These are phyloP conservation scores for Okamejei kenojei DNA, from an alignment of 2,797 vertebrate species.

Conservation along the genomic window DNA sequence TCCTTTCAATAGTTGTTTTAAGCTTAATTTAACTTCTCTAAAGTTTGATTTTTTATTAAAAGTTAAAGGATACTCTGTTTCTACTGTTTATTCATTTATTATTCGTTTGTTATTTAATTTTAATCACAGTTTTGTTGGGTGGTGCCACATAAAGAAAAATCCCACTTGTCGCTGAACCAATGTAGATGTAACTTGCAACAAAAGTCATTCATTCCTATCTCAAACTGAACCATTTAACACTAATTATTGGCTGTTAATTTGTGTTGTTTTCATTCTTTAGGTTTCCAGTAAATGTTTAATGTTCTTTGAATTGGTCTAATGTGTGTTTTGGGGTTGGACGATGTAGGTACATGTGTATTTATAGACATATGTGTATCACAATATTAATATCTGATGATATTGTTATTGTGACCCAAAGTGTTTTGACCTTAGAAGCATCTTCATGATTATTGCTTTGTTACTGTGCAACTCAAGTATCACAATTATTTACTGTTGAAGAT, in stretches of 20 bases:
- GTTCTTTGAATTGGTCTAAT: conserved; percentile 26
- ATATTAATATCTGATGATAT: conserved; percentile 34
- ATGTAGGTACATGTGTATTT: conserved; percentile 14
- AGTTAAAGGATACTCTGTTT: conserved; percentile 1
- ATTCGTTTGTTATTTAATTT: background rate
- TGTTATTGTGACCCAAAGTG: conserved; percentile 27
- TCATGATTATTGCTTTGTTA: conserved; percentile 27
- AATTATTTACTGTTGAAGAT: conserved; percentile 26
- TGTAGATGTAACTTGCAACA: background rate
- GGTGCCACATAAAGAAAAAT: background rate
- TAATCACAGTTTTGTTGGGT: conserved; percentile 8
- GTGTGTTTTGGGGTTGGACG: conserved; percentile 5
- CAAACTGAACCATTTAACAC: background rate
- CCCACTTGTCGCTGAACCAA: background rate
- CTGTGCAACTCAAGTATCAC: conserved; percentile 2
- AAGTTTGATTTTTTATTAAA: conserved; percentile 35
- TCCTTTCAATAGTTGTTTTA: background rate
- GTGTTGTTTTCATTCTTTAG: conserved; percentile 11
- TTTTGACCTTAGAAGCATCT: background rate
- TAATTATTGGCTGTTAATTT: conserved; percentile 9
- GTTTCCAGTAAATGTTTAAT: conserved; percentile 31
- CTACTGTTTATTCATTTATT: conserved; percentile 29
- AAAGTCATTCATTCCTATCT: background rate
- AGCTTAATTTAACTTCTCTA: conserved; percentile 22
- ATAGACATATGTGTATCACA: conserved; percentile 28